These are phyloP conservation scores for Cyanoliseus patagonus DNA, from an alignment of 2,113 vertebrate genomes.

Conservation along the genomic window DNA sequence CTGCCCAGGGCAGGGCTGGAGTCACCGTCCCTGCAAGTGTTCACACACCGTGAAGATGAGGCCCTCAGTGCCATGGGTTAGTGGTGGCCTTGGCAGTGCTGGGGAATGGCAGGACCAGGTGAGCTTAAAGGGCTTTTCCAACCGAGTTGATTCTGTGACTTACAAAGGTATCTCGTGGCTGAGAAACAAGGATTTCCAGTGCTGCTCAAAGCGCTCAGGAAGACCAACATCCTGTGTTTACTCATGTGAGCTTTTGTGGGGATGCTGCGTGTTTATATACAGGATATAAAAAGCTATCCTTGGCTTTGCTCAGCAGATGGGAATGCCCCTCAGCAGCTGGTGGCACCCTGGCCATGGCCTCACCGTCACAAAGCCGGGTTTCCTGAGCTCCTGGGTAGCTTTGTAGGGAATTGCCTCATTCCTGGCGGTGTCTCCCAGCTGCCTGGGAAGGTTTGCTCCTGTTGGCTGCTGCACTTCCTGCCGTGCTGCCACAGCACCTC, in stretches of 20 bases:
- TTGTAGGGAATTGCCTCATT: background rate
- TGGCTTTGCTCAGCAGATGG: accelerated
- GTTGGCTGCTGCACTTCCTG: background rate
- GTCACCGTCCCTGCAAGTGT: background rate
- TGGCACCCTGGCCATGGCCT: accelerated
- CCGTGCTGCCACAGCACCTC: accelerated
- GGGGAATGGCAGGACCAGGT: background rate
- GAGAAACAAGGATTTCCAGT: background rate
- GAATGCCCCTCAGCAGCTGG: background rate
- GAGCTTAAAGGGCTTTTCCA: background rate
- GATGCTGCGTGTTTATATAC: accelerated
- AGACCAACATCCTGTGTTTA: background rate
- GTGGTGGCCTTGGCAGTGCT: background rate
- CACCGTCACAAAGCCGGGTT: accelerated
- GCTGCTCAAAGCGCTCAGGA: background rate
- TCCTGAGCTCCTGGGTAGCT: background rate
- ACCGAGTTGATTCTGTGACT: background rate
- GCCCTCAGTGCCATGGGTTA: background rate
- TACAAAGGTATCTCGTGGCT: accelerated
- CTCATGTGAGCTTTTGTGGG: background rate
- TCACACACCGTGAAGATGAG: accelerated
- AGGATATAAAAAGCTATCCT: background rate
- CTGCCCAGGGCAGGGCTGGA: background rate
- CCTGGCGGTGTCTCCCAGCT: background rate
- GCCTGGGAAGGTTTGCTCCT: background rate